A percentile compares a stretch with the other conserved stretches of the same genome.
Evolutionary conservation across 2,888 invertebrate genomes (phyloP).

Genomic region (Alcis repandata): DNA sequence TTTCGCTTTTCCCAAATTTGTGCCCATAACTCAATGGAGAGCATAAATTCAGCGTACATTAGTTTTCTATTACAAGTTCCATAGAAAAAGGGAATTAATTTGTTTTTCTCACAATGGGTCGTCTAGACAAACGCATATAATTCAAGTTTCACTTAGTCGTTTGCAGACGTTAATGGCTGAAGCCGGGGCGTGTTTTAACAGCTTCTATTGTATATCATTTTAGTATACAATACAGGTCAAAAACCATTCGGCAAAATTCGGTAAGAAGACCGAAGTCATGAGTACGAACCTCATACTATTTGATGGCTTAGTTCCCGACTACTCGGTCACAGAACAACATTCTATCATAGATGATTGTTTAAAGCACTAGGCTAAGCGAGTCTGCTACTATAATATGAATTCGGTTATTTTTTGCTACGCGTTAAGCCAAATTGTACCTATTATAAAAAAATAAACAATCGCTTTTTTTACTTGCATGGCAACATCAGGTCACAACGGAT

Average conservation of each 20-base stretch:
- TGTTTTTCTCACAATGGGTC: constrained; percentile 84
- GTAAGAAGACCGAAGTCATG: too few relatives aligned
- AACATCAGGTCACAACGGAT: too few relatives aligned
- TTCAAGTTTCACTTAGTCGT: constrained; percentile 83
- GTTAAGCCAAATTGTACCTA: too few relatives aligned
- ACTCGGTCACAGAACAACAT: too few relatives aligned
- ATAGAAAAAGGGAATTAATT: constrained; percentile 80
- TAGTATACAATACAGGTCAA: constrained; percentile 48
- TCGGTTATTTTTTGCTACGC: too few relatives aligned
- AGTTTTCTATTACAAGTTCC: constrained; percentile 74
- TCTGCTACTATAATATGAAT: too few relatives aligned
- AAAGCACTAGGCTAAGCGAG: too few relatives aligned
- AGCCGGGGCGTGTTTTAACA: constrained; percentile 66
- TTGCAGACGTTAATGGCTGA: constrained; percentile 76
- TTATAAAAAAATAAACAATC: too few relatives aligned
- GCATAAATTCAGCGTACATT: constrained; percentile 78
- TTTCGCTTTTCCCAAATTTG: constrained; percentile 69
- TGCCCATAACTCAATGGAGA: constrained; percentile 76
- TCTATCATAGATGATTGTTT: too few relatives aligned
- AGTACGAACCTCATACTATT: too few relatives aligned
- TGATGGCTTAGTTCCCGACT: too few relatives aligned
- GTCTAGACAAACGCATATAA: constrained; percentile 85
- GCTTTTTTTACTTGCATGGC: too few relatives aligned
- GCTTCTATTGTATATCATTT: constrained; percentile 63
- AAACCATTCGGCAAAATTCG: background rate